Percentiles rank a stretch among this genome's conserved stretches.
phyloP scores from a whole-genome alignment of 2,113 vertebrate genomes.

The Scatophagus argus region DNA sequence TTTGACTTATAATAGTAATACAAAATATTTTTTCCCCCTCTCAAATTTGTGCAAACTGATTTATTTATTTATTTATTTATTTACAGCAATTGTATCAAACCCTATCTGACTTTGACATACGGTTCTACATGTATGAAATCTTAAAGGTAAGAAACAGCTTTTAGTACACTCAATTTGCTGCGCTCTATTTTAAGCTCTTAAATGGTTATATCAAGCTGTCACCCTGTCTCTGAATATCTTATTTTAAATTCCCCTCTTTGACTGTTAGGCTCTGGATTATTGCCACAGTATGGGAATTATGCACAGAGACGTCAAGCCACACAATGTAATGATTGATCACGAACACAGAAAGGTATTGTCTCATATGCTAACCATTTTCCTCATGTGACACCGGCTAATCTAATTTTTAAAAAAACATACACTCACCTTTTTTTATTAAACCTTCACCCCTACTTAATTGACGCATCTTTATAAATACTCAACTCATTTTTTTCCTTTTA shows the following conservation, averaged over 20 bases:
- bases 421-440: too few relatives aligned
- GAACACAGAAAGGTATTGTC: conserved; percentile 89
- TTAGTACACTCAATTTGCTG: background rate
- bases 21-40: background rate
- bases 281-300: conserved; percentile 93
- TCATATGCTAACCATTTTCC: background rate
- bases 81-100: conserved; percentile 91
- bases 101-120: conserved; percentile 90
- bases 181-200: background rate
- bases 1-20: background rate
- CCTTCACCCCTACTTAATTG: too few relatives aligned
- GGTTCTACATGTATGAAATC: conserved; percentile 94
- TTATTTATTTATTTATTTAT: too few relatives aligned
- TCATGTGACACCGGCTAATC: background rate
- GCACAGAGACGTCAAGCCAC: conserved; percentile 91
- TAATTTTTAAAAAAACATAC: background rate
- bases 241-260: background rate
- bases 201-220: background rate
- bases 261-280: conserved; percentile 80
- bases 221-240: background rate
- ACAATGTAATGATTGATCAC: conserved; percentile 93
- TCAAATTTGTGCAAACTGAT: too few relatives aligned
- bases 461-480: too few relatives aligned
- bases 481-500: background rate
- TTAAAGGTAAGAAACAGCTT: conserved; percentile 82